Percentiles rank a stretch among this genome's conserved stretches.
phyloP scores from a whole-genome alignment of 2,888 invertebrate genomes.

The Hypomecis atomaria region DNA sequence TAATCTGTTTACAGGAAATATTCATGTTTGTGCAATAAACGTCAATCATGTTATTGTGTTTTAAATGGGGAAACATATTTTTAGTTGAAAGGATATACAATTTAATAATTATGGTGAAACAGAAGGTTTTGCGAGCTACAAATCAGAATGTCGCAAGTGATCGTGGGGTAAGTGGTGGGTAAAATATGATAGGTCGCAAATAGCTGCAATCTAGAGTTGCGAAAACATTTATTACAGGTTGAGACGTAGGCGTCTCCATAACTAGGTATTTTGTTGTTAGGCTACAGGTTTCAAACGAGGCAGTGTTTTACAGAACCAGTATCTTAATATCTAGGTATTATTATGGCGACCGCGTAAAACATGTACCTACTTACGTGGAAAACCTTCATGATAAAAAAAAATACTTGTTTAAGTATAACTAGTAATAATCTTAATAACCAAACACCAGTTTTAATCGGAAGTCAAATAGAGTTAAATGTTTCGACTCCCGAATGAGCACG shows the following conservation, averaged over 20 bases:
- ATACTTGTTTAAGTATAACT: too few relatives aligned
- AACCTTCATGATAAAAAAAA: too few relatives aligned
- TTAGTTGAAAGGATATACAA: too few relatives aligned
- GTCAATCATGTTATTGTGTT: not conserved
- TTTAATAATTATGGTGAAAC: too few relatives aligned
- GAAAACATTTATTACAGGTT: conserved; percentile 38
- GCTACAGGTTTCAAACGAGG: conserved; percentile 1
- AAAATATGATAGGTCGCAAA: conserved; percentile 43
- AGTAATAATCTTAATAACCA: too few relatives aligned
- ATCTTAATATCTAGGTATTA: not conserved
- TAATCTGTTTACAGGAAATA: conserved; percentile 23
- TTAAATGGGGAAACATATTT: too few relatives aligned
- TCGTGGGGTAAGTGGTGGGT: conserved; percentile 37
- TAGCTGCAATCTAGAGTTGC: conserved; percentile 39
- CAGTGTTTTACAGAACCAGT: not conserved
- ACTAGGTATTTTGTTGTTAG: not conserved
- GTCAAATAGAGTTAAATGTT: too few relatives aligned
- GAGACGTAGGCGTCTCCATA: conserved; percentile 19
- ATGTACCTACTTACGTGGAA: too few relatives aligned
- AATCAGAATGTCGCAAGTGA: conserved; percentile 38
- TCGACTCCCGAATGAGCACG: too few relatives aligned
- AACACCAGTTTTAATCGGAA: too few relatives aligned
- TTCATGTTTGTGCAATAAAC: not conserved
- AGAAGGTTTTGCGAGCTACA: conserved; percentile 2
- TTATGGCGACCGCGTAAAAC: too few relatives aligned